Evolutionary conservation across 2,113 vertebrate species (phyloP), one percentile per base, ranked within the genome.

Genomic region (Pluvialis apricaria): DNA sequence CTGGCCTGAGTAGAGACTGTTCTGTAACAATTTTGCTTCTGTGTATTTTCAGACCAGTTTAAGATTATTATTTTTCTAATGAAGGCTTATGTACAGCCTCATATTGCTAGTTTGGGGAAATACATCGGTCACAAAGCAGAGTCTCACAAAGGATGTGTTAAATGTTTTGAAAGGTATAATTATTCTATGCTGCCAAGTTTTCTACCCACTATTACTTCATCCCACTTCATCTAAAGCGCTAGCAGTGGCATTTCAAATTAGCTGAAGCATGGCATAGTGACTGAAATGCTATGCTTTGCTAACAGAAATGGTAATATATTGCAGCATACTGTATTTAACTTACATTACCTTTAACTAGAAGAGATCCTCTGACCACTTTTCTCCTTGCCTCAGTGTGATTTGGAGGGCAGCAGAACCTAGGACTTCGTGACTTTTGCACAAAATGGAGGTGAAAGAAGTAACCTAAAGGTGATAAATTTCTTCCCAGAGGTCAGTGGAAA

Each of bases 1-100:
- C 11, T 69, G 24, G 2, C 18, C 15, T 49, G 5, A 5, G 6
- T 57, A 75, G 26, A 66, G 1, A 1, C 6, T 1, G 0, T 70
- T 93, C 15, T 66, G 38, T 32, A 15, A 22, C 6, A 19, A 34
- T 82, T 94, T 81, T 22, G 0, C 13, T 68, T 82, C 44, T 78
- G 1, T 70, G 21, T 61, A 72, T 79, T 92, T 85, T 77, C 61
- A 52, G 26, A 70, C 5, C 2, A 68, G 34, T 64, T 64, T 36
- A 92, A 47, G 26, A 15, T 22, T 80, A 29, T 32, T 36, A 3
- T 31, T 47, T 25, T 90, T 88, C 68, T 11, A 51, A 66, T 71
- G 15, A 70, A 91, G 32, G 7, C 10, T 82, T 88, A 61, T 44
- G 13, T 49, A 75, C 57, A 70, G 16, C 21, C 15, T 80, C 18